Evolutionary conservation across 2,888 invertebrate genomes (phyloP), one percentile per base, ranked within the genome.

Genomic region (Ormyrus pomaceus): DNA sequence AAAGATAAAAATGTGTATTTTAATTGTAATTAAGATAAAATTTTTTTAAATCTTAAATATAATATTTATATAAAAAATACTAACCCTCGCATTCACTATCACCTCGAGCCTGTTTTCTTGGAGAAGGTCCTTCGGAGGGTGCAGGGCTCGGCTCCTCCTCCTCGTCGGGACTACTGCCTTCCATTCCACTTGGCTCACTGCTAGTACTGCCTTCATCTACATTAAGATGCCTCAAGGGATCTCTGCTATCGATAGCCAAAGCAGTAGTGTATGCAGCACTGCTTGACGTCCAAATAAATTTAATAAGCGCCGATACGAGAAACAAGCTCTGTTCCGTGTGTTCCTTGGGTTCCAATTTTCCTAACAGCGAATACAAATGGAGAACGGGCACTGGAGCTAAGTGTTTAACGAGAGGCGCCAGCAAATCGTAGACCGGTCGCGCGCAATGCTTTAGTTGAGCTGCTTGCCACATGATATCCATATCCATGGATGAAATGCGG

Each of bases 391-490:
- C 95, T 0, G 96, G 95, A 9, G 98, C 96, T 81, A 98, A 91
- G 87, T 97, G 97, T 87, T 98, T 96, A 2, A 98, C 97, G 83
- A 98, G 93, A 0, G 97, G 96, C 0, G 97, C 96, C 82, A 98
- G 91, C 62, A 98, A 92, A 91, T 98, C 98, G 88, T 97, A 96
- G 82, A 98, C 97, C 83, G 98, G 97, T 86, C 97, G 95, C 0
- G 97, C 96, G 89, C 98, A 98, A 90, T 98, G 98, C 90, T 98
- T 98, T 71, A 98, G 91, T 90, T 98, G 98, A 0, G 98, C 97
- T 0, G 98, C 97, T 84, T 97, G 96, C 98, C 98, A 98, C 83
- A 98, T 97, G 58, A 96, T 93, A 88, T 98, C 97, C 84, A 98
- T 95, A 86, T 98, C 97, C 79, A 97, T 97, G 77, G 96, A 95